These are phyloP conservation scores for Aphidius colemani DNA, from an alignment of 2,888 invertebrate species.

Conservation along the genomic window DNA sequence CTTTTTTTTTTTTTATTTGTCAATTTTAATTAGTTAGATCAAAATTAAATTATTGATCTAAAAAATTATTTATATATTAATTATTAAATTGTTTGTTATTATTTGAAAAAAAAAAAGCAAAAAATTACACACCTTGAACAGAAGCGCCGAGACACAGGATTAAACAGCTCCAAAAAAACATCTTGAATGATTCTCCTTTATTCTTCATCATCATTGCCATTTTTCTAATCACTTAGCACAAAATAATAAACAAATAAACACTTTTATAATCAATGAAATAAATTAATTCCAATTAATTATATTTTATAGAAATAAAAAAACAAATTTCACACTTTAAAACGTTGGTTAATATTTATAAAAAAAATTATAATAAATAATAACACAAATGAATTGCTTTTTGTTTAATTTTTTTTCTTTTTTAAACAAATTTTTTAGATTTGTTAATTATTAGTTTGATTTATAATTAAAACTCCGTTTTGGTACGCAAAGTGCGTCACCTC, in stretches of 20 bases:
- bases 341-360: too few relatives aligned
- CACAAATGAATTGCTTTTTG: background rate
- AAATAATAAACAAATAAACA: conserved; percentile 23
- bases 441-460: too few relatives aligned
- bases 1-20: background rate
- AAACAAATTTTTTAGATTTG: background rate
- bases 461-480: too few relatives aligned
- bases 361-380: too few relatives aligned
- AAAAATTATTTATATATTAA: too few relatives aligned
- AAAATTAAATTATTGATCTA: too few relatives aligned
- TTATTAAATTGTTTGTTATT: too few relatives aligned
- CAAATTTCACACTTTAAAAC: conserved; percentile 11
- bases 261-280: background rate
- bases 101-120: too few relatives aligned
- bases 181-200: conserved; percentile 32
- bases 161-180: conserved; percentile 45
- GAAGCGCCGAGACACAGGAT: conserved; percentile 44
- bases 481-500: too few relatives aligned
- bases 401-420: background rate
- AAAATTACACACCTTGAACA: conserved; percentile 49
- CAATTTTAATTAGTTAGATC: too few relatives aligned
- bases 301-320: conserved; percentile 9
- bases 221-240: conserved; percentile 25
- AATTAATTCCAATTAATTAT: conserved; percentile 18
- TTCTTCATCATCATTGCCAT: conserved; percentile 34